Evolutionary conservation across 2,113 vertebrate genomes (phyloP), one percentile per base, ranked within the genome.

Genomic region (Amphiprion percula): DNA sequence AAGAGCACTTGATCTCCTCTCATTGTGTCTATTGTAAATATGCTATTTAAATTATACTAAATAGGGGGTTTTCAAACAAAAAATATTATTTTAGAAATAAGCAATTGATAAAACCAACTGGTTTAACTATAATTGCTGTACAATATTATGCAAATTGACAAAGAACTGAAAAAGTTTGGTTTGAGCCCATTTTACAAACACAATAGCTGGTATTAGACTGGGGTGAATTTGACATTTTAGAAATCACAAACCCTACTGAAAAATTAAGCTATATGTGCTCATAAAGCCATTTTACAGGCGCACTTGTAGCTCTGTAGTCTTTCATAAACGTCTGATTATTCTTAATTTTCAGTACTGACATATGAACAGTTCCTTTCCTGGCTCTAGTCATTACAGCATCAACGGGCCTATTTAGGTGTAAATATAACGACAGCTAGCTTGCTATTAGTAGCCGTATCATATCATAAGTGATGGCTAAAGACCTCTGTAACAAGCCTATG

Each of bases 361-460:
- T 52, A 88, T 89, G 93, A 93, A 94, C 93, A 94, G 93, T 93
- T 93, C 92, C 92, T 91, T 82, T 82, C 74, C 75, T 87, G 79
- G 72, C 90, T 83, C 75, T 41, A 56, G 78, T 85, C 87, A 83
- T 87, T 83, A 77, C 82, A 77, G 80, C 78, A 90, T 79, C 81
- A 69, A 77, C 77, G 88, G 91, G 91, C 91, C 92, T 85, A 82
- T 89, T 93, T 85, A 77, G 80, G 87, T 89, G 87, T 87, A 91
- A 93, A 93, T 90, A 93, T 87, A 90, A 91, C 79, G 83, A 82
- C 83, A 83, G 86, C 85, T 92, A 92, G 89, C 91, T 84, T 83
- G 84, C 83, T 78, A 89, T 89, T 88, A 59, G 77, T 71, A 89
- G 73, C 87, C 24, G 23, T 82, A 84, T 83, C 84, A 77, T 78